Evolutionary conservation across 2,888 invertebrate species (phyloP).

Genomic region (Apamea epomidion): DNA sequence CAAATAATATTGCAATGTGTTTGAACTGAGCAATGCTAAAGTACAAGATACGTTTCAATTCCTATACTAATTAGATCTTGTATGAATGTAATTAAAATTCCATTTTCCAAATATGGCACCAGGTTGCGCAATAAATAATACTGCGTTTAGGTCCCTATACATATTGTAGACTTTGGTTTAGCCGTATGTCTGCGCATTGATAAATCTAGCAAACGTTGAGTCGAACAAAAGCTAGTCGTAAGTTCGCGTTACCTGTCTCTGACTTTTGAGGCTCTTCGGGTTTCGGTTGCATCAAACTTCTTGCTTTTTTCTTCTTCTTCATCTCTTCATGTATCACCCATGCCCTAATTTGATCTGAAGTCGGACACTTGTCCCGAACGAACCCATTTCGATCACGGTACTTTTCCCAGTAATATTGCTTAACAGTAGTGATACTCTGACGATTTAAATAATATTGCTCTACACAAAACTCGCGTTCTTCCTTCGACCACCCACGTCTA

Average conservation of each 20-base stretch:
- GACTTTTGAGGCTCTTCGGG: not conserved
- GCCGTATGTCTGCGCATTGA: not conserved
- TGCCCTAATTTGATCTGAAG: not conserved
- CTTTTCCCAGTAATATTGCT: not conserved
- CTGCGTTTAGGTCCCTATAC: too few species aligned
- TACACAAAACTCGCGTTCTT: conserved; percentile 21
- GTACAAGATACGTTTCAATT: not conserved
- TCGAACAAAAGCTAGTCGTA: too few species aligned
- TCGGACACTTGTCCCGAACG: not conserved
- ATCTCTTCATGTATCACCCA: conserved; percentile 25
- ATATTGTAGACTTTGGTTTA: not conserved
- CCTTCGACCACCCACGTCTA: conserved; percentile 7
- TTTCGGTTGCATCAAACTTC: not conserved
- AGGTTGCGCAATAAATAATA: not conserved
- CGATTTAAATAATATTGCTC: conserved; percentile 31
- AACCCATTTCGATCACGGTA: not conserved
- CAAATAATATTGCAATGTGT: not conserved
- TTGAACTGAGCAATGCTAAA: too few species aligned
- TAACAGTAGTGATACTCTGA: not conserved
- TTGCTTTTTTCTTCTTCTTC: not conserved
- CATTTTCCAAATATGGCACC: not conserved
- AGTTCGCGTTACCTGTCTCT: conserved; percentile 1
- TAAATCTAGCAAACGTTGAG: not conserved
- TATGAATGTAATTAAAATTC: not conserved
- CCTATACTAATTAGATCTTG: not conserved